These are phyloP conservation scores for Pseudomyrmex concolor DNA, from an alignment of 1,140 invertebrate genomes.

Conservation along the genomic window DNA sequence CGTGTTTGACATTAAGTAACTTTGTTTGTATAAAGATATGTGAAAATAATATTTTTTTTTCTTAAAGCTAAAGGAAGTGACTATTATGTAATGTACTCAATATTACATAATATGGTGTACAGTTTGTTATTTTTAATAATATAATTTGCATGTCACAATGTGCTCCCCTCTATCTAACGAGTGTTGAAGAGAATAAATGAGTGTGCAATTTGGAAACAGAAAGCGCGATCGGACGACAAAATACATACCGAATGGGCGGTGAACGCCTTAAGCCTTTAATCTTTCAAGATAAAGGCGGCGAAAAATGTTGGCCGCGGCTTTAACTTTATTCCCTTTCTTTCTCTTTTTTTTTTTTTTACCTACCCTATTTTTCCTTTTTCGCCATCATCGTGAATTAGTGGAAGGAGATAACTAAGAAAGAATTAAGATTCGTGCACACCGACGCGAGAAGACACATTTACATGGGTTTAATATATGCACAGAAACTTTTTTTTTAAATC, in stretches of 20 bases:
- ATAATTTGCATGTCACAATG: too few relatives aligned
- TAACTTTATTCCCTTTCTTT: constrained; percentile 62
- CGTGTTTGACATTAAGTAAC: too few relatives aligned
- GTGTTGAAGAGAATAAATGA: not conserved
- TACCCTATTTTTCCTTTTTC: not conserved
- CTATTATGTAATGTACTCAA: too few relatives aligned
- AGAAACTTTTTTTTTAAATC: constrained; percentile 74
- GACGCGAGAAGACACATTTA: constrained; percentile 46
- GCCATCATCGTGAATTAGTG: constrained; percentile 77
- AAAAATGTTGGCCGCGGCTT: constrained; percentile 75
- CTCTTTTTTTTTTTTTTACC: not conserved
- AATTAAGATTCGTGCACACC: constrained; percentile 80
- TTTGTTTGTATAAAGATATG: too few relatives aligned
- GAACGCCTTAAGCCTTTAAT: constrained; percentile 81
- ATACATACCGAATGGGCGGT: constrained; percentile 54
- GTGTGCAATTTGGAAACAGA: not conserved
- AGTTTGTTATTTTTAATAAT: too few relatives aligned
- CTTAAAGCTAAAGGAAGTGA: too few relatives aligned
- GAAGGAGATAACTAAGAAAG: constrained; percentile 82
- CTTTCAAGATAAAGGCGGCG: constrained; percentile 79
- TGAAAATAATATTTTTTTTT: too few relatives aligned
- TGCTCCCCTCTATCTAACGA: too few relatives aligned
- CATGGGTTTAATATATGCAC: constrained; percentile 77
- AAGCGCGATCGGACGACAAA: constrained; percentile 24
- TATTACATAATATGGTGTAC: too few relatives aligned